Base-by-base conservation (phyloP, 2,888 invertebrate species). In the Epiblema foenella region DNA sequence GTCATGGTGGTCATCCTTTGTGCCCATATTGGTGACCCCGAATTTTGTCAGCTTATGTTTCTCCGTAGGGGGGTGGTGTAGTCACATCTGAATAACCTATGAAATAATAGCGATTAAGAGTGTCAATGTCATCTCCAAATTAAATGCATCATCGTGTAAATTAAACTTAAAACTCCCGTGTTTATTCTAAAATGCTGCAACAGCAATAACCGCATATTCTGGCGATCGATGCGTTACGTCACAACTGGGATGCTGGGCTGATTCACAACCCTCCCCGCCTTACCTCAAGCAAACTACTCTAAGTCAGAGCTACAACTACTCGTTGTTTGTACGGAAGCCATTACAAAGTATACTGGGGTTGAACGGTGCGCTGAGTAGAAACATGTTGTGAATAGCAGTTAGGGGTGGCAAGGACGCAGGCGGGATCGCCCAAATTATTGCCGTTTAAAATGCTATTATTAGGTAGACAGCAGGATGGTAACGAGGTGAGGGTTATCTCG, bases 191-290 rank as follows among this genome's bases (percentile, higher is more conserved):
- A 68, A 75, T 60, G 75, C 77, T 79, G 79, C 83, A 84, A 79
- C 81, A 79, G 81, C 81, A 81, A 83, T 81, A 80, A 79, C 81
- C 81, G 83, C 82, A 82, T 81, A 79, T 83, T 87, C 84, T 79
- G 80, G 72, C 87, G 92, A 92, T 93, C 93, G 92, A 92, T 91
- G 83, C 82, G 81, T 92, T 91, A 92, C 92, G 92, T 92, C 91
- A 91, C 84, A 70, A 77, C 85, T 86, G 86, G 87, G 87, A 87
- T 87, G 88, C 79, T 80, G 78, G 81, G 79, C 59, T 76, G 56
- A 20, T 46, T 46, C 46, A n/a, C 15, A 46, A 46, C 8, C 29
- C 46, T 46, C 24, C 29, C n/a, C 46, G n/a, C 29, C 46, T 46
- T n/a, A 39, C 12, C 29, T 46, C 8, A 46, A n/a, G 9, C 10